These are phyloP conservation scores for Taphrorychus bicolor DNA, from an alignment of 2,888 invertebrate species.

Conservation along the genomic window DNA sequence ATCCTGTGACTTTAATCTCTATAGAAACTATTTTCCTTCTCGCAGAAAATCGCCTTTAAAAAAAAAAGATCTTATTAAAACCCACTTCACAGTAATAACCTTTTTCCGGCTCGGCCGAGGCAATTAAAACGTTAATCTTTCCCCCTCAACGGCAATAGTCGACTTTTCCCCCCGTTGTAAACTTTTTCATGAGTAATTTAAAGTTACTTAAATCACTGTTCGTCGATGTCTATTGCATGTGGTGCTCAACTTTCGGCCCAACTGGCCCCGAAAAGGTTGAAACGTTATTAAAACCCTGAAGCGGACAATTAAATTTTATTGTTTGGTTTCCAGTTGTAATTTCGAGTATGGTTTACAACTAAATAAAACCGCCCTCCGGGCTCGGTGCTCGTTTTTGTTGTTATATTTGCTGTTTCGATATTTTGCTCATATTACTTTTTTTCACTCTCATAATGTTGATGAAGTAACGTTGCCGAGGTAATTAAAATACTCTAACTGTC, in stretches of 20 bases:
- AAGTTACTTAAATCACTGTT: conserved; percentile 35
- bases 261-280: conserved; percentile 16
- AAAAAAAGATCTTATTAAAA: not conserved
- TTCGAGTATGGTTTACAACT: conserved; percentile 12
- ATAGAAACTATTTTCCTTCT: too few species aligned
- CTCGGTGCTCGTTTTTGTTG: not conserved
- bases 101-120: not conserved
- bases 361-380: conserved; percentile 11
- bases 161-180: conserved; percentile 23
- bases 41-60: too few species aligned
- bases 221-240: conserved; percentile 32
- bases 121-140: conserved; percentile 22
- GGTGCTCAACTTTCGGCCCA: not conserved
- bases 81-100: not conserved
- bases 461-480: too few species aligned
- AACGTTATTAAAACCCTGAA: conserved; percentile 21
- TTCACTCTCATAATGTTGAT: too few species aligned
- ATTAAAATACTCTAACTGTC: too few species aligned
- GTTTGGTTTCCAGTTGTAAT: conserved; percentile 21
- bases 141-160: conserved; percentile 24
- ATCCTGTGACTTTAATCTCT: too few species aligned
- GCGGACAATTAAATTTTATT: conserved; percentile 26
- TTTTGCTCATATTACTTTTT: too few species aligned
- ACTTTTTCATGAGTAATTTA: conserved; percentile 36
- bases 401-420: too few species aligned